phyloP scores from a whole-genome alignment of 2,113 vertebrate genomes.

The Tragulus kanchil region DNA sequence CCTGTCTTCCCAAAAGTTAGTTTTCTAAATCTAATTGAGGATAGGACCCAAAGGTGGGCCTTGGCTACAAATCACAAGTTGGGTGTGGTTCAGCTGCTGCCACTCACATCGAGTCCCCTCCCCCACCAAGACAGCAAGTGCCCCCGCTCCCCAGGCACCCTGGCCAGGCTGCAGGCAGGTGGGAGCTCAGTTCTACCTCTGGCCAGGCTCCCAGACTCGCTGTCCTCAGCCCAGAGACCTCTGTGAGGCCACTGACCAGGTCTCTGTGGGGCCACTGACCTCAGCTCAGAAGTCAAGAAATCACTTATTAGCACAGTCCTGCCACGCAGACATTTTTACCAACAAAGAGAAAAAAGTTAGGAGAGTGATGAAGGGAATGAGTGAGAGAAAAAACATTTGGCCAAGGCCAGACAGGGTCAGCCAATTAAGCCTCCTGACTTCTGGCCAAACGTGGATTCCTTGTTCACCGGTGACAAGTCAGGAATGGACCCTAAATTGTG shows the following conservation, averaged over 20 bases:
- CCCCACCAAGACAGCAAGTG: no score
- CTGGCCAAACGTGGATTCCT: neutral
- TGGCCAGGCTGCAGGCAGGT: neutral
- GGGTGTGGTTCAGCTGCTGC: neutral
- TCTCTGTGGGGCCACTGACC: neutral
- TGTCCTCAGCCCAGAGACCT: neutral
- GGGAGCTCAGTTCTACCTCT: neutral
- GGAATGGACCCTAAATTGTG: neutral
- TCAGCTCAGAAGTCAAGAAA: neutral
- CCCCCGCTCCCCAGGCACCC: no score
- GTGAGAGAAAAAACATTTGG: neutral
- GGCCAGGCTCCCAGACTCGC: neutral
- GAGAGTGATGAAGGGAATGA: neutral
- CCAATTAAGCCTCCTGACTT: neutral
- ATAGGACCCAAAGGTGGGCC: no score
- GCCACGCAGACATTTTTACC: neutral
- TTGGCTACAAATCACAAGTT: neutral
- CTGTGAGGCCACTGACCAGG: neutral
- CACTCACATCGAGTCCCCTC: accelerated
- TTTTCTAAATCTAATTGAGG: no score
- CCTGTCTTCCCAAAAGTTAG: no score
- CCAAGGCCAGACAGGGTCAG: neutral
- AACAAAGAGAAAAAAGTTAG: neutral
- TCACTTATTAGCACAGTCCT: neutral
- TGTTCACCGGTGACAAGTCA: neutral